Percentiles rank a stretch among this genome's conserved stretches.
phyloP scores from a whole-genome alignment of 2,888 invertebrate species.

The Sinotaia quadrata region DNA sequence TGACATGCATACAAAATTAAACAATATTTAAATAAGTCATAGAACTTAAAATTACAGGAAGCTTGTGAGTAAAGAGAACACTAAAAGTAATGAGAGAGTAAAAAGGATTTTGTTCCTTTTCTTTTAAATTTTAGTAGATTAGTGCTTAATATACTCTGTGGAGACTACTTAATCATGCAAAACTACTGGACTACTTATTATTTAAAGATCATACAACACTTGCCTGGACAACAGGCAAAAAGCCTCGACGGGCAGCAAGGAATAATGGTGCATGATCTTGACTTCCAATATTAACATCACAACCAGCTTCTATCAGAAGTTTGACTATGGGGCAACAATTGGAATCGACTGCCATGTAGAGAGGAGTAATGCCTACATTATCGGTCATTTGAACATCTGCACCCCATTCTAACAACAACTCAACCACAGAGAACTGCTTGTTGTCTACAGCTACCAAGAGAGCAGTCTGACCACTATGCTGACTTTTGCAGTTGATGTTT shows the following conservation, averaged over 20 bases:
- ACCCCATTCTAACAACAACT: constrained; percentile 89
- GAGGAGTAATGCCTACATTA: constrained; percentile 57
- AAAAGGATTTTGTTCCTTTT: no score
- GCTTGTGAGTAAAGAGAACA: no score
- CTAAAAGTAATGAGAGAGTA: no score
- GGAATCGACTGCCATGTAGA: constrained; percentile 55
- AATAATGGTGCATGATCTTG: constrained; percentile 61
- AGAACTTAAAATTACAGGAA: no score
- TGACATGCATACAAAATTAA: no score
- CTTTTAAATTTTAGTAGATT: no score
- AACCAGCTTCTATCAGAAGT: constrained; percentile 47
- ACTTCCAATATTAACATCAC: constrained; percentile 58
- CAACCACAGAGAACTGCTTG: constrained; percentile 88
- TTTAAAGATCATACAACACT: constrained; percentile 5
- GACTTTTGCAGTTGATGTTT: constrained; percentile 81
- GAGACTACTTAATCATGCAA: no score
- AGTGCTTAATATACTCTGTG: no score
- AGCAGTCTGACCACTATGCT: constrained; percentile 76
- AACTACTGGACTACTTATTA: constrained; percentile 1
- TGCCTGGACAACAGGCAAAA: constrained; percentile 51
- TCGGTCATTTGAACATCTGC: constrained; percentile 78
- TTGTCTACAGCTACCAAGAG: constrained; percentile 86
- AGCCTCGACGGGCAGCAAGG: constrained; percentile 53
- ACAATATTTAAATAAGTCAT: no score
- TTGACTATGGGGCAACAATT: constrained; percentile 41